Conservation (phyloP, 2,888 invertebrate species). For the Dynastes tityus region DNA sequence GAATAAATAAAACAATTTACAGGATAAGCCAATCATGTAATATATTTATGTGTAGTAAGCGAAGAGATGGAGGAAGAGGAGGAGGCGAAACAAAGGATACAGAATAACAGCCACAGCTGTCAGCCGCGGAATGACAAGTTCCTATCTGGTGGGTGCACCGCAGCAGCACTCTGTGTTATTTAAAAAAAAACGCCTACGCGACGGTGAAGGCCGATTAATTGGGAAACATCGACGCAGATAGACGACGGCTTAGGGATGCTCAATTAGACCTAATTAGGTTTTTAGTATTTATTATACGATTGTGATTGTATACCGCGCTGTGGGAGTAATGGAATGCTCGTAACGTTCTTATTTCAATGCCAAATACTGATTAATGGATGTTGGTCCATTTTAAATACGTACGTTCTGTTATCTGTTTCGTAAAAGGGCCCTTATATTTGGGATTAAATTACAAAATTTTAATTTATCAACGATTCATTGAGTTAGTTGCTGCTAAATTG, state of each 20-base stretch:
- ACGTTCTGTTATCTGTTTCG: background rate
- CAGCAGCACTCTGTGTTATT: conserved; percentile 57
- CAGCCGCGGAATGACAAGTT: conserved; percentile 60
- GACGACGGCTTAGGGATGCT: conserved; percentile 35
- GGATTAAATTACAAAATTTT: conserved; percentile 28
- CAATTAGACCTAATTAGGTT: conserved; percentile 48
- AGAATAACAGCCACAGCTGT: conserved; percentile 52
- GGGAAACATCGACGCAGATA: conserved; percentile 51
- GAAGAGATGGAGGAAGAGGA: conserved; percentile 6
- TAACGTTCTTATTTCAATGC: conserved; percentile 8
- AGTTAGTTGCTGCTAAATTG: background rate
- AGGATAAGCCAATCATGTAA: conserved; percentile 52
- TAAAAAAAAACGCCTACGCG: conserved; percentile 62
- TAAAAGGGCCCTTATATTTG: conserved; percentile 16
- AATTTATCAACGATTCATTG: background rate
- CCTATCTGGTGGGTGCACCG: conserved; percentile 60
- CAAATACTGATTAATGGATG: conserved; percentile 19
- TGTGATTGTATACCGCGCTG: conserved; percentile 18
- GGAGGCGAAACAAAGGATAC: conserved; percentile 61
- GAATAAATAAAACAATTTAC: conserved; percentile 49
- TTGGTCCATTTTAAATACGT: background rate
- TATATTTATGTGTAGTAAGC: conserved; percentile 44
- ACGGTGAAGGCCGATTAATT: conserved; percentile 58
- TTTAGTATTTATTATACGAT: conserved; percentile 41
- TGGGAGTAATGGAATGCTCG: conserved; percentile 11